Evolutionary conservation across 2,797 vertebrate genomes (phyloP), one percentile per base, ranked within the genome.

Genomic region (Lacerta agilis): DNA sequence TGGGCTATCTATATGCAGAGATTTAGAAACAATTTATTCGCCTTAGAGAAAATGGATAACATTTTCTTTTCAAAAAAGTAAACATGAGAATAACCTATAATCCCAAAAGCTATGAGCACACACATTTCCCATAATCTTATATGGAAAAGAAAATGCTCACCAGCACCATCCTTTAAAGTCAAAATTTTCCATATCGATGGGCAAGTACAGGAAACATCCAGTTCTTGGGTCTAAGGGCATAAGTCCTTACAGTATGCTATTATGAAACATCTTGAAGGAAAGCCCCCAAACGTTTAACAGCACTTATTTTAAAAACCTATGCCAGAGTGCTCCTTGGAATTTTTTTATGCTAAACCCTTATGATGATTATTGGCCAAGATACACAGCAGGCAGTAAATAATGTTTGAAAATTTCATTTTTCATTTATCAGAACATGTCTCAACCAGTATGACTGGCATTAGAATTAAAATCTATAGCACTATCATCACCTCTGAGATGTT

Each of bases 401-500:
- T 78, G 86, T 86, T 90, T 86, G 81, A 91, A 85, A 82, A 77
- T 92, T 91, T 91, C 23, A 93, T 88, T 93, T 90, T 89, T 89
- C 88, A 85, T 90, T 88, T 83, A 86, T 64, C 33, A 67, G 87
- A 66, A 92, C 91, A 91, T 90, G 92, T 82, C 93, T 94, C 38
- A 82, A 88, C 87, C 29, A 94, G 88, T 25, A 55, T 55, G 33
- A 66, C 91, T 94, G 49, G 15, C 36, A 38, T 38, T 33, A 71
- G n/a, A n/a, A n/a, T 71, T n/a, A 71, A 10, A 71, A 71, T n/a
- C 27, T 5, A 33, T n/a, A 71, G n/a, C n/a, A n/a, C 33, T 94
- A 95, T 93, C 93, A 91, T 81, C 33, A 86, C 91, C 94, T 95
- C 93, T 89, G 89, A 92, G 94, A 95, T 93, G 94, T 92, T 95